phyloP scores from a whole-genome alignment of 2,113 vertebrate genomes.

The Sprattus sprattus region DNA sequence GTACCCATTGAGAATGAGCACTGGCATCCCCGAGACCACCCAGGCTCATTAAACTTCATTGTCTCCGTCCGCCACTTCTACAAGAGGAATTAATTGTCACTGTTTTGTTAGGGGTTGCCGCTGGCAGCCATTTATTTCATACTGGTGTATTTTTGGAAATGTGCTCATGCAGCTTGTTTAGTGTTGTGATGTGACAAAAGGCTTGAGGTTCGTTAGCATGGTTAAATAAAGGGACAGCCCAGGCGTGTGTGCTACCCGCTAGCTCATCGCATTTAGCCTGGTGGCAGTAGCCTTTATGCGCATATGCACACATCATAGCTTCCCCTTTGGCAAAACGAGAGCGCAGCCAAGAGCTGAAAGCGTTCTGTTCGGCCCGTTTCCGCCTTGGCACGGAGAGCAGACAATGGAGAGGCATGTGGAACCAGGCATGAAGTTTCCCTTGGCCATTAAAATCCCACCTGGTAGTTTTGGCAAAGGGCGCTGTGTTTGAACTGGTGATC shows the following conservation, averaged over 20 bases:
- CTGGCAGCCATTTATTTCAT: too few species aligned
- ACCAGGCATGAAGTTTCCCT: background rate
- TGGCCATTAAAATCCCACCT: background rate
- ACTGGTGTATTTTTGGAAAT: too few species aligned
- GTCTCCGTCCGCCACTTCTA: background rate
- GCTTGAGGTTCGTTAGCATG: background rate
- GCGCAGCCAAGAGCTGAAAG: background rate
- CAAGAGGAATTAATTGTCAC: background rate
- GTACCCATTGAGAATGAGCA: background rate
- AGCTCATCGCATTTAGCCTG: background rate
- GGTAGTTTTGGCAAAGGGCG: background rate
- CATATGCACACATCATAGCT: background rate
- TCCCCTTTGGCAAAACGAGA: constrained; percentile 1
- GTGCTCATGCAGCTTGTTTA: too few species aligned
- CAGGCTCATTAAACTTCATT: background rate
- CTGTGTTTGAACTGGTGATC: background rate
- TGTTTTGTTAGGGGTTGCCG: background rate
- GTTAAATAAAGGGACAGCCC: background rate
- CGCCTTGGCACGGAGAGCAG: background rate
- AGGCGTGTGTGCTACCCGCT: background rate
- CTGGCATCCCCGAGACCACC: background rate
- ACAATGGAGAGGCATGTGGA: background rate
- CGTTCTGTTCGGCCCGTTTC: background rate
- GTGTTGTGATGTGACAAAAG: background rate
- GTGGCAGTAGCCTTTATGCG: background rate